Evolutionary conservation across 2,797 vertebrate species (phyloP), one percentile per base, ranked within the genome.

Genomic region (Mormyrus hasselquistii): DNA sequence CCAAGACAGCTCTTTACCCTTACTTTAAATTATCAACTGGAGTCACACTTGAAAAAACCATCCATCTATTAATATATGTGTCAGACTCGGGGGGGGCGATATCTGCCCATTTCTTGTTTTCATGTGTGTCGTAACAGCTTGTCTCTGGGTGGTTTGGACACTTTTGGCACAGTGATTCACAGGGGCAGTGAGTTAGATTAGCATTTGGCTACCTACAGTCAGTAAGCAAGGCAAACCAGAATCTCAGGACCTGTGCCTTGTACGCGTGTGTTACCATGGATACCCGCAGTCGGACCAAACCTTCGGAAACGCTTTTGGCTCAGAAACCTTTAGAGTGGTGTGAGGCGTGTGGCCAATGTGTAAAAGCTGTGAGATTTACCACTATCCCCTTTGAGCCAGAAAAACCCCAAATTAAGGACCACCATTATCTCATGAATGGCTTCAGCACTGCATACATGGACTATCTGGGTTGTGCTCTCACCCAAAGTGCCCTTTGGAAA

Each of bases 1-100:
- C 90, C 82, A 90, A 91, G 92, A 92, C 93, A 92, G 93, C 94
- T 95, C 93, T 94, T 94, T 95, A 94, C 95, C 94, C 93, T 87
- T 92, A 92, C 91, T 53, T 52, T 52, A 94, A 93, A 94, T 91
- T 92, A 93, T 93, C 93, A 49, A 62, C 22, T 57, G 25, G 25
- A 87, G 52, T 57, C 53, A 41, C 53, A 55, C 19, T 38, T 87
- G 53, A 87, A 57, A 59, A 44, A 82, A n/a, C 7, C 38, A 59
- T 38, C 29, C 25, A 29, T 59, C 52, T 57, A 34, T 16, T 52
- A 86, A 16, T 86, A 34, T 52, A 55, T 14, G 83, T 52, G n/a
- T 19, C 12, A 52, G 25, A 52, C n/a, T 25, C 10, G 0, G 22
- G 12, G 5, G 83, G 83, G 52, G 49, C 0, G 9, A 73, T 49